phyloP scores from a whole-genome alignment of 1,140 invertebrate species.

The Zaprionus gabonicus region DNA sequence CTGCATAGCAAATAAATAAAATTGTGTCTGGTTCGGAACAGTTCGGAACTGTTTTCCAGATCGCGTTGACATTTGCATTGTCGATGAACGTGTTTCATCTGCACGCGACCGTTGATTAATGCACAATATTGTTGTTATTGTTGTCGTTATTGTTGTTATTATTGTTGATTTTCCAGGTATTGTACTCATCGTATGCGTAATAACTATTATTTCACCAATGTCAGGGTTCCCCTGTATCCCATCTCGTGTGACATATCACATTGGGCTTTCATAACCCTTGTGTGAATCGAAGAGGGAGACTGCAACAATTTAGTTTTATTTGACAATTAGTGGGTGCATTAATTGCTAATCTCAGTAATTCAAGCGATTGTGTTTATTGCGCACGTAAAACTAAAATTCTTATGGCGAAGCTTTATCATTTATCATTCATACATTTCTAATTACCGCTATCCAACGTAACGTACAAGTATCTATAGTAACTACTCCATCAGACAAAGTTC shows the following conservation, averaged over 20 bases:
- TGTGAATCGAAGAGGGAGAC: slow-evolving; percentile 35
- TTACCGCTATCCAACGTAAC: slow-evolving; percentile 12
- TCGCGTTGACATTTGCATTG: slow-evolving; percentile 27
- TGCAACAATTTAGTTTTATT: slow-evolving; percentile 49
- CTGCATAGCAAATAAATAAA: slow-evolving; percentile 2
- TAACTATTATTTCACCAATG: slow-evolving; percentile 52
- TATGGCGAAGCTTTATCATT: slow-evolving; percentile 14
- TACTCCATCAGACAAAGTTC: slow-evolving; percentile 25
- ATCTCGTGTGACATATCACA: slow-evolving; percentile 49
- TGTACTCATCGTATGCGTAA: slow-evolving; percentile 49
- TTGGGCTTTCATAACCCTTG: slow-evolving; percentile 42
- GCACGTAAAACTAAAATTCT: slow-evolving; percentile 16
- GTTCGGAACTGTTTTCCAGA: not conserved
- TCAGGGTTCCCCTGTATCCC: slow-evolving; percentile 2
- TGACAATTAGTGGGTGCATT: slow-evolving; percentile 59
- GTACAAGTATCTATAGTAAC: not conserved
- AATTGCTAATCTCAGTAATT: slow-evolving; percentile 48
- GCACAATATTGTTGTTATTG: slow-evolving; percentile 16
- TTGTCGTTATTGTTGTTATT: not conserved
- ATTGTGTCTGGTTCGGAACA: slow-evolving; percentile 3
- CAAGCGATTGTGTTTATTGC: slow-evolving; percentile 4
- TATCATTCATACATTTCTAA: slow-evolving; percentile 42
- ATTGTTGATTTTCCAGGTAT: slow-evolving; percentile 8
- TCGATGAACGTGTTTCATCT: slow-evolving; percentile 9
- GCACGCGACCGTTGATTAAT: too few relatives aligned